Conservation (phyloP, 2,113 vertebrate genomes). For the Microtus montanus region DNA sequence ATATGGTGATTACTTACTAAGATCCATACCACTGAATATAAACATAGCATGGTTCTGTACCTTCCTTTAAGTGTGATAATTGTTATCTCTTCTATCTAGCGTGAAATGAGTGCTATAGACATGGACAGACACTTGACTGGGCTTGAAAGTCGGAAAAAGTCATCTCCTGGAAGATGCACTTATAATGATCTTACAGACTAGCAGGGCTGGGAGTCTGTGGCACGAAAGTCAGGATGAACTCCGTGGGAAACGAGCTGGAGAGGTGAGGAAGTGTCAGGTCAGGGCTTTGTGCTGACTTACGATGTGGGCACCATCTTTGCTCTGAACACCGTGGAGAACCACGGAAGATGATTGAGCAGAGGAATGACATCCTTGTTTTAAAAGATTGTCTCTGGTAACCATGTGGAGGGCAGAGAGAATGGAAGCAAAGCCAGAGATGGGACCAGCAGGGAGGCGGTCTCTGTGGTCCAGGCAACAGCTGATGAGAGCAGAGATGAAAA, state of each 20-base stretch:
- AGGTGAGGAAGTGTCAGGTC: not conserved
- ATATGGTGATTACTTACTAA: not conserved
- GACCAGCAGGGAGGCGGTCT: not conserved
- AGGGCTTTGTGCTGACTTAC: not conserved
- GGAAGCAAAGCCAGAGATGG: not conserved
- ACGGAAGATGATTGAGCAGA: not conserved
- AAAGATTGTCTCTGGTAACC: slow-evolving; percentile 12
- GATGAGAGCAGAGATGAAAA: slow-evolving; percentile 31
- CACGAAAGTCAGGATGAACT: not conserved
- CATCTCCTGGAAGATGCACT: not conserved
- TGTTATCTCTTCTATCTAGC: not conserved
- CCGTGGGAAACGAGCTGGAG: not conserved
- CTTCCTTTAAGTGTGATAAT: not conserved
- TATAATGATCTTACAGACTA: not conserved
- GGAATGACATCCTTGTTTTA: not conserved
- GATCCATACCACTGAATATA: not conserved
- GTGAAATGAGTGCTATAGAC: not conserved
- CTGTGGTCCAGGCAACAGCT: slow-evolving; percentile 1
- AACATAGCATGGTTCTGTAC: not conserved
- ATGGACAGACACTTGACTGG: not conserved
- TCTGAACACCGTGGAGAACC: not conserved
- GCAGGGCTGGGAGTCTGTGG: not conserved
- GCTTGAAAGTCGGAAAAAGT: not conserved
- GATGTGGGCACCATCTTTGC: not conserved
- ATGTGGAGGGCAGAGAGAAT: not conserved